Evolutionary conservation across 2,888 invertebrate genomes (phyloP).

Genomic region (Spodoptera littoralis): DNA sequence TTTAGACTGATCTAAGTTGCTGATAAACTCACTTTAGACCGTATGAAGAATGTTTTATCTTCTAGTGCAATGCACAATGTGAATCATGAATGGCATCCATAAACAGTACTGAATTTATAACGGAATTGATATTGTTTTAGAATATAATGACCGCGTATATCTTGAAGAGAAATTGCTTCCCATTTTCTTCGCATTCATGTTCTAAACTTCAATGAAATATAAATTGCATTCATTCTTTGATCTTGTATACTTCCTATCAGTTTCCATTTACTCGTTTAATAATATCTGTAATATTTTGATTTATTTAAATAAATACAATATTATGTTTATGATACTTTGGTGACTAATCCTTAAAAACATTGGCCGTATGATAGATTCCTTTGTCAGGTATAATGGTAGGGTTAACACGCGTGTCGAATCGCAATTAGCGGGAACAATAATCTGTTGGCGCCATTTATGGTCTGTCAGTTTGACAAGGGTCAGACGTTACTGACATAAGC

Average conservation of each 20-base stretch:
- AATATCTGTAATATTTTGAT: background rate
- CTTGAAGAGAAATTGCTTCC: slow-evolving; percentile 40
- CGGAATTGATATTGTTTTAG: slow-evolving; percentile 38
- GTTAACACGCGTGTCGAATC: slow-evolving; percentile 36
- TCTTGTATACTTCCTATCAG: slow-evolving; percentile 1
- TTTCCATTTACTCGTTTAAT: background rate
- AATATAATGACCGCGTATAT: slow-evolving; percentile 26
- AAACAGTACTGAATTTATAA: slow-evolving; percentile 39
- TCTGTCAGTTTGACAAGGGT: slow-evolving; percentile 50
- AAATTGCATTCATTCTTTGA: slow-evolving; percentile 29
- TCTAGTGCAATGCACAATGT: slow-evolving; percentile 10
- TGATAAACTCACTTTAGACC: slow-evolving; percentile 5
- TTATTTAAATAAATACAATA: slow-evolving; percentile 1
- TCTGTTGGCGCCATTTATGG: slow-evolving; percentile 37
- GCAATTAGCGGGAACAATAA: slow-evolving; percentile 40
- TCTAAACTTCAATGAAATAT: slow-evolving; percentile 43
- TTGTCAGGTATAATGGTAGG: slow-evolving; percentile 36
- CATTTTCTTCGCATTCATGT: slow-evolving; percentile 38
- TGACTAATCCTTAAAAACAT: slow-evolving; percentile 39
- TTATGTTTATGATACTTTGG: slow-evolving; percentile 28
- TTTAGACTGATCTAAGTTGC: slow-evolving; percentile 7
- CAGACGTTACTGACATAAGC: slow-evolving; percentile 16
- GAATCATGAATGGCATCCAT: slow-evolving; percentile 37
- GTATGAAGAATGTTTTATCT: slow-evolving; percentile 13
- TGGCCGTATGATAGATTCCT: slow-evolving; percentile 31